Base-by-base conservation (phyloP, 2,888 invertebrate species). In the Hermaeophaga mercurialis region DNA sequence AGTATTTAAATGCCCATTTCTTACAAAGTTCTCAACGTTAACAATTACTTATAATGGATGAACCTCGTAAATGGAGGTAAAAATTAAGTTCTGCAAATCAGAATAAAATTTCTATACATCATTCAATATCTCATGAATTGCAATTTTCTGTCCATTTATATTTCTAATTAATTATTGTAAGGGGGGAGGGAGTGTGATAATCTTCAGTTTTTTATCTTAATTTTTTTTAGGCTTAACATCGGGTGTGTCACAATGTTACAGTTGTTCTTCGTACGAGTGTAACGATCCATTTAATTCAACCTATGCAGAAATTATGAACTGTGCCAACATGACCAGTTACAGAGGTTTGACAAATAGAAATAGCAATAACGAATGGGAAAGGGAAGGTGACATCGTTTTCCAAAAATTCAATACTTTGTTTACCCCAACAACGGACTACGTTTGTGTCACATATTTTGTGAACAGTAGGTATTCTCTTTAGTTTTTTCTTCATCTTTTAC, bases 281-380 rank as follows among this genome's bases (percentile, higher is more conserved):
- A 56, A 54, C 5, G 61, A 61, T 36, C 61, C 61, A 1, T 56
- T 61, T 41, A 52, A 56, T 26, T 46, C 19, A 8, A 43, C 43
- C 9, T 41, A 28, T 7, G 61, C 56, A 3, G n/a, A 1, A 6
- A 18, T 56, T 5, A 18, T 44, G n/a, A 50, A 39, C 12, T 61
- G 61, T 9, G 43, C 56, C 0, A 34, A 41, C 28, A 4, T 11
- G 7, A 44, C 8, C 6, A 19, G n/a, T 12, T 46, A 46, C 15
- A 31, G 36, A 26, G 46, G 47, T 3, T 15, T 36, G 17, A 4
- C 1, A 22, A 5, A n/a, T n/a, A 4, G 2, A 22, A 5, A 11
- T 11, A 19, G 8, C 26, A 3, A 19, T 11, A 43, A 28, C 1
- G 55, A 50, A 14, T 47, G 34, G 34, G n/a, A 11, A 1, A 43